These are phyloP conservation scores for Ciona savignyi DNA, from an alignment of 23 tunicate genomes.

Conservation along the genomic window DNA sequence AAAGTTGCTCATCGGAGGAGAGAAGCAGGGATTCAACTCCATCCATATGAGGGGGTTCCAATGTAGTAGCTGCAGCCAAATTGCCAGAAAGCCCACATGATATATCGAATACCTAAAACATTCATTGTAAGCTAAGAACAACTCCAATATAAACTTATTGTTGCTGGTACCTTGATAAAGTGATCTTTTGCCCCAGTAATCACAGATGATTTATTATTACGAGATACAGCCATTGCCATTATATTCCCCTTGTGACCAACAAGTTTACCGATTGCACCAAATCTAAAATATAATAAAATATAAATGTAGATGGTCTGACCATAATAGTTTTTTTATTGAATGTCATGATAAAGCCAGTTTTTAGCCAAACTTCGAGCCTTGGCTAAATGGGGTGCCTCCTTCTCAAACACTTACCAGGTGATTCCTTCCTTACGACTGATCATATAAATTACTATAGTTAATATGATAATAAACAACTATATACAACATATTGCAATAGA, in stretches of 20 bases:
- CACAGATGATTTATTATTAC: slow-evolving; percentile 10
- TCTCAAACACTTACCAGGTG: too few species aligned
- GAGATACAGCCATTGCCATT: slow-evolving; percentile 55
- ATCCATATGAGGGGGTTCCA: slow-evolving; percentile 95
- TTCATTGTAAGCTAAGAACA: background rate
- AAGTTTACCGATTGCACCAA: slow-evolving; percentile 55
- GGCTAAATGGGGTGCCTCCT: too few species aligned
- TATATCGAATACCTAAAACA: slow-evolving; percentile 40
- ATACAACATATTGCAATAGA: too few species aligned
- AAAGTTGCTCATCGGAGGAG: slow-evolving; percentile 13
- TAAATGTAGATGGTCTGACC: too few species aligned
- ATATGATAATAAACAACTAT: too few species aligned
- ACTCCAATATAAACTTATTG: background rate
- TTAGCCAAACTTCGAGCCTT: too few species aligned
- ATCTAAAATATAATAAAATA: too few species aligned
- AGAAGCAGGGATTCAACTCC: slow-evolving; percentile 73
- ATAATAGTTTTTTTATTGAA: too few species aligned
- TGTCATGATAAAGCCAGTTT: too few species aligned
- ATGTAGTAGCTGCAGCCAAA: slow-evolving; percentile 33
- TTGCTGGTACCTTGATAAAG: slow-evolving; percentile 51
- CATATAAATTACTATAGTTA: too few species aligned
- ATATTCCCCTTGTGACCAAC: slow-evolving; percentile 80
- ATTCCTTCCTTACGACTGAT: too few species aligned
- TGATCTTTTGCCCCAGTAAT: slow-evolving; percentile 88
- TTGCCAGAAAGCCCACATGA: slow-evolving; percentile 31